Percentiles rank a stretch among this genome's conserved stretches.
These are phyloP conservation scores for Diorhabda carinulata DNA, from an alignment of 1,140 invertebrate genomes.

Conservation along the genomic window DNA sequence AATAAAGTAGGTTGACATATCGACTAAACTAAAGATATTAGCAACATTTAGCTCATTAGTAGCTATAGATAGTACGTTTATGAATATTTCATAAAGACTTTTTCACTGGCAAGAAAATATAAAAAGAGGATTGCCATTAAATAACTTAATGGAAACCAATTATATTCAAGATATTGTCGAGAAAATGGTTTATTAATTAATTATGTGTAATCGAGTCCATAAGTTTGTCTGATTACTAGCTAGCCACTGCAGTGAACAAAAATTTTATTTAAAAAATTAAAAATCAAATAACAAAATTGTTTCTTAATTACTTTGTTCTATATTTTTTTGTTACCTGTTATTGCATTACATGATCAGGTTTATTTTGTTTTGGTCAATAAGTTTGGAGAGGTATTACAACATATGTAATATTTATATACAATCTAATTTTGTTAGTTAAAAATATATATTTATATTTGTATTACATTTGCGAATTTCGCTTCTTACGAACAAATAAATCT, in stretches of 20 bases:
- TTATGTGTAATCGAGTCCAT: neutral
- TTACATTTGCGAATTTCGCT: constrained; percentile 37
- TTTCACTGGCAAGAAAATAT: neutral
- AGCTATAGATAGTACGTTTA: neutral
- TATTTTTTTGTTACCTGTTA: neutral
- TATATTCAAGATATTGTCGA: neutral
- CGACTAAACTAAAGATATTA: neutral
- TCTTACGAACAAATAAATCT: constrained; percentile 35
- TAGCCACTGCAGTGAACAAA: neutral
- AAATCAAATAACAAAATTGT: neutral
- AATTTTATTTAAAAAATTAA: neutral
- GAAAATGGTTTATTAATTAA: neutral
- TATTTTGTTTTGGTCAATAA: neutral
- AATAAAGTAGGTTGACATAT: neutral
- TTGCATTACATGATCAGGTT: neutral
- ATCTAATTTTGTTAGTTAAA: neutral
- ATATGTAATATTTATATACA: neutral
- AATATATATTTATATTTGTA: constrained; percentile 1
- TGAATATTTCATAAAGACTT: neutral
- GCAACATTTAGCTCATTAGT: neutral
- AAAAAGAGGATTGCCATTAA: neutral
- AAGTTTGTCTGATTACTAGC: neutral
- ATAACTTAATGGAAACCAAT: neutral
- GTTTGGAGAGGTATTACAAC: neutral
- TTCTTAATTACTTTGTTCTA: neutral